A percentile compares a stretch with the other conserved stretches of the same genome.
These are phyloP conservation scores for Lophochroa leadbeateri DNA, from an alignment of 2,113 vertebrate species.

Conservation along the genomic window DNA sequence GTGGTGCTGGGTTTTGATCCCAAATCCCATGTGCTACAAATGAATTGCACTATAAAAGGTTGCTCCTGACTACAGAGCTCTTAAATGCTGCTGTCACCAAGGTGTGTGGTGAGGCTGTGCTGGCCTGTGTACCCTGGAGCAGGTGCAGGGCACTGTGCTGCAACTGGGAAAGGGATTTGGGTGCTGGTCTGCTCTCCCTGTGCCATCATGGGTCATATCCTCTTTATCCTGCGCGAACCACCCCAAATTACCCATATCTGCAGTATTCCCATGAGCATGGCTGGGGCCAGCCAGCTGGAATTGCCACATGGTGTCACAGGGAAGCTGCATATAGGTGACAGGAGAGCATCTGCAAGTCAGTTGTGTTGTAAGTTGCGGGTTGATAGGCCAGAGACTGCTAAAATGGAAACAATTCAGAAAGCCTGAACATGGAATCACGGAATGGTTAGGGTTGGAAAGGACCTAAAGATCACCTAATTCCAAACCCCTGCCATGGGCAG, in stretches of 20 bases:
- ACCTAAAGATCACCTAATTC: too few relatives aligned
- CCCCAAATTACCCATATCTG: accelerated
- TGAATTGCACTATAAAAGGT: not conserved
- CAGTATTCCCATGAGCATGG: not conserved
- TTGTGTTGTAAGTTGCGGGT: not conserved
- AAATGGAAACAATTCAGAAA: not conserved
- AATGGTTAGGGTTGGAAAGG: not conserved
- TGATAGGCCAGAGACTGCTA: not conserved
- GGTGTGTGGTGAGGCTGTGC: too few relatives aligned
- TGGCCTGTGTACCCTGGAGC: not conserved
- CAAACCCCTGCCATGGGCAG: too few relatives aligned
- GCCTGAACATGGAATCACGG: not conserved
- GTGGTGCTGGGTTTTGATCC: not conserved
- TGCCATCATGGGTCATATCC: not conserved
- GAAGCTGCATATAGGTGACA: not conserved
- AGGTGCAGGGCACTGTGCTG: not conserved
- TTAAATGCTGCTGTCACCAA: not conserved
- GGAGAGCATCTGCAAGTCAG: not conserved
- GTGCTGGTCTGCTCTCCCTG: not conserved
- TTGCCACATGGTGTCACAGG: not conserved
- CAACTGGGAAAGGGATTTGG: not conserved
- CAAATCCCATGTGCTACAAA: not conserved
- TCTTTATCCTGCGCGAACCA: not conserved
- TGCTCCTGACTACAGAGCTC: not conserved
- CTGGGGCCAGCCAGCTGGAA: not conserved